Evolutionary conservation across 2,113 vertebrate genomes (phyloP), one percentile per base, ranked within the genome.

Genomic region (Nesoenas mayeri): DNA sequence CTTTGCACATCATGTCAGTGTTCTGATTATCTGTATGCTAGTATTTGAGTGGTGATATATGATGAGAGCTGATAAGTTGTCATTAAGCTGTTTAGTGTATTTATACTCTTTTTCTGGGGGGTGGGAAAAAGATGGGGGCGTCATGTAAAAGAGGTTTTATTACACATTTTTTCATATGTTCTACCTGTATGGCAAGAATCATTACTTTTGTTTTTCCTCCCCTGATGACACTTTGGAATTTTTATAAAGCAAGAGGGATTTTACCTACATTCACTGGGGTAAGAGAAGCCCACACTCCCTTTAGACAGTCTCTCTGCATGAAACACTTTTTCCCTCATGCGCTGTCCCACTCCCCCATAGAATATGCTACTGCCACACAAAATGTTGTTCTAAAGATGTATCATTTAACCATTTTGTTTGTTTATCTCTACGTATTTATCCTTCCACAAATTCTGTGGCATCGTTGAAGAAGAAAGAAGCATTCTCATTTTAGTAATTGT

Each of bases 221-320:
- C 97, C 98, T 98, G 98, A 98, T 99, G 99, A 99, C 98, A 99
- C 95, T 99, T 98, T 98, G 99, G 99, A 99, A 98, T 99, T 99
- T 99, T 98, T 98, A 96, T 96, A 96, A 97, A 97, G 97, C 97
- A 71, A 86, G 96, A 97, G 97, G 98, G 96, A 97, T 97, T 98
- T 97, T 96, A 98, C 98, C 98, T 98, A 97, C 98, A 98, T 98
- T 98, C 97, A 98, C 97, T 95, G 86, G 92, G 86, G 75, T 95
- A 95, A 92, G 85, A 91, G 91, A 97, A 98, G 95, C 98, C 98
- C 98, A 98, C 97, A 98, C 96, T 96, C 79, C 87, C 69, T 96
- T 88, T 88, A 88, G 91, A 81, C 60, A 87, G 78, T 82, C 53
- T 93, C 57, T 97, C 96, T 97, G 93, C 93, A 82, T 98, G 97